A percentile compares a stretch with the other conserved stretches of the same genome.
Conservation (phyloP, 1,140 invertebrate species). For the Drosophila seguyi region DNA sequence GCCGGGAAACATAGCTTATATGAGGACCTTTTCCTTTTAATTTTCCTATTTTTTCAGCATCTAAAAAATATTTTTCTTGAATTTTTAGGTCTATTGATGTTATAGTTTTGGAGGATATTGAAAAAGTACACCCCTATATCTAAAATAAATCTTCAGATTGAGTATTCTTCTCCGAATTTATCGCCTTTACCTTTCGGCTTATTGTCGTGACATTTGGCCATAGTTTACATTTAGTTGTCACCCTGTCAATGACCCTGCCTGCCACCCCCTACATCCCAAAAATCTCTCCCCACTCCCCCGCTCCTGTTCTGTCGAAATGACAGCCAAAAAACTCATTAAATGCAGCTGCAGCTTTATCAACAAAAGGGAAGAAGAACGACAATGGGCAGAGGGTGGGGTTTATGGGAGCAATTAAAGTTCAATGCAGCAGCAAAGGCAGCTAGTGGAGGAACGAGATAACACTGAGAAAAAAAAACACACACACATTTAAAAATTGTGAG, state of each 20-base stretch:
- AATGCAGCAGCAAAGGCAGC: conserved; percentile 38
- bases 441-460: conserved; percentile 15
- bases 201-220: conserved; percentile 47
- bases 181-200: conserved; percentile 22
- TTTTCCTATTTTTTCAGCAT: background rate
- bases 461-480: conserved; percentile 1
- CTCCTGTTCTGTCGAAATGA: conserved; percentile 15
- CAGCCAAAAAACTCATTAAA: conserved; percentile 61
- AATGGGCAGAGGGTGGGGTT: conserved; percentile 26
- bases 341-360: conserved; percentile 68
- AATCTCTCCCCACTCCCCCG: background rate
- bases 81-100: background rate
- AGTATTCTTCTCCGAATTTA: background rate
- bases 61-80: background rate
- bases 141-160: too few relatives aligned
- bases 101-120: background rate
- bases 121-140: background rate
- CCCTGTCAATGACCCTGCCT: conserved; percentile 39
- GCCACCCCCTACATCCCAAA: background rate
- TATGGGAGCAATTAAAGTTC: conserved; percentile 70
- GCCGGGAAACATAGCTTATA: background rate
- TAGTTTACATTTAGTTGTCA: conserved; percentile 64
- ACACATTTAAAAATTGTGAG: background rate
- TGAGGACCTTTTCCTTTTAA: background rate
- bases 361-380: conserved; percentile 20